Conservation (phyloP, 2,888 invertebrate species). For the Mesorhabditis spiculigera region DNA sequence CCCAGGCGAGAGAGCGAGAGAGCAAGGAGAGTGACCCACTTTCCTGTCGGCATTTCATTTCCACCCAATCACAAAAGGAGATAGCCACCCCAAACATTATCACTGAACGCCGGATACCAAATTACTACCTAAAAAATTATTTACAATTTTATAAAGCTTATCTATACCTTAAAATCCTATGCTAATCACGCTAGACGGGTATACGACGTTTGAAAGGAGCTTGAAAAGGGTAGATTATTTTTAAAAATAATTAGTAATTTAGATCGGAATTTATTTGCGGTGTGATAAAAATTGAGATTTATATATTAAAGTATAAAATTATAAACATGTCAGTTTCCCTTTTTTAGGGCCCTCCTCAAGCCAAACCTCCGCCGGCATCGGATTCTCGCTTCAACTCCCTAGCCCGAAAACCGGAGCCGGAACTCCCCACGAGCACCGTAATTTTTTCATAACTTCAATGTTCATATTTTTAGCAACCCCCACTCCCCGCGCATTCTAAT, state of each 20-base stretch:
- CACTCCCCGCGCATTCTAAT: neutral
- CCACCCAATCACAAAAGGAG: no score
- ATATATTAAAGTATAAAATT: neutral
- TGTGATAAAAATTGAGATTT: no score
- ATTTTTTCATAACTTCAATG: neutral
- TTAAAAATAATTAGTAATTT: neutral
- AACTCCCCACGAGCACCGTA: neutral
- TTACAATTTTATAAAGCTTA: no score
- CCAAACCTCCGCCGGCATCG: neutral
- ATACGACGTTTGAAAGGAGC: neutral
- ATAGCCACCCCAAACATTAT: no score
- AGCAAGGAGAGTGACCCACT: no score
- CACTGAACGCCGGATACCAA: no score
- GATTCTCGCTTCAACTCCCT: neutral
- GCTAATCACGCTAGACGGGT: conserved; percentile 1
- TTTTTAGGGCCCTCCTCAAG: neutral
- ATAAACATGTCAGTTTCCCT: neutral
- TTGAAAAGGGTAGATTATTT: neutral
- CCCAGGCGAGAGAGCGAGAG: no score
- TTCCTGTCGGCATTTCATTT: no score
- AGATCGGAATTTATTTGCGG: no score
- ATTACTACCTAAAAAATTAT: no score
- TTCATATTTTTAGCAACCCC: conserved; percentile 2
- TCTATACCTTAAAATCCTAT: neutral
- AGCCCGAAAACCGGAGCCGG: neutral